phyloP scores from a whole-genome alignment of 2,888 invertebrate species.

The Clusia tigrina region DNA sequence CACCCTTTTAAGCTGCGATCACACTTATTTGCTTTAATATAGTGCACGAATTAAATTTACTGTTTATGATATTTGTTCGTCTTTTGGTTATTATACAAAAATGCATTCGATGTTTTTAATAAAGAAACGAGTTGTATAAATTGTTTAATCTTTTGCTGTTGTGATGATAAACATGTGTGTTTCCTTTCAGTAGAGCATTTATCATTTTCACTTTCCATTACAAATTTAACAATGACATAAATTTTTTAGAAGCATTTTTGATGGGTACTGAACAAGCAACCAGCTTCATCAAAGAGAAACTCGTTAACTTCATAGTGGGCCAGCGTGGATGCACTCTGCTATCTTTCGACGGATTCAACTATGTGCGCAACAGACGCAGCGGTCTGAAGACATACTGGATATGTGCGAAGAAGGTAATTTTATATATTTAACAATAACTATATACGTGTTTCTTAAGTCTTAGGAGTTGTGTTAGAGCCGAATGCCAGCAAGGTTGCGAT shows the following conservation, averaged over 20 bases:
- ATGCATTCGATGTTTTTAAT: neutral
- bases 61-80: neutral
- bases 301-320: constrained; percentile 53
- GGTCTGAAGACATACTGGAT: constrained; percentile 64
- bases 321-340: constrained; percentile 62
- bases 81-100: neutral
- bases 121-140: too few species aligned
- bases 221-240: neutral
- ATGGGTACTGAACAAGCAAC: too few species aligned
- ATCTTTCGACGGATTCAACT: constrained; percentile 58
- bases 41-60: neutral
- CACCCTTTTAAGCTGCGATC: constrained; percentile 58
- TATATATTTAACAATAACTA: neutral
- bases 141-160: too few species aligned
- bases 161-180: too few species aligned
- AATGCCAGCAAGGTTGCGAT: too few species aligned
- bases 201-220: neutral
- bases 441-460: too few species aligned
- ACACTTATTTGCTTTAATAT: too few species aligned
- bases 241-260: neutral
- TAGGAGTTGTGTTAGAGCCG: too few species aligned
- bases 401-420: constrained; percentile 61
- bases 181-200: neutral
- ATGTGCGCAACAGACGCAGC: constrained; percentile 62
- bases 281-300: constrained; percentile 47